phyloP scores from a whole-genome alignment of 1,140 invertebrate genomes.

The Bombus superbus region DNA sequence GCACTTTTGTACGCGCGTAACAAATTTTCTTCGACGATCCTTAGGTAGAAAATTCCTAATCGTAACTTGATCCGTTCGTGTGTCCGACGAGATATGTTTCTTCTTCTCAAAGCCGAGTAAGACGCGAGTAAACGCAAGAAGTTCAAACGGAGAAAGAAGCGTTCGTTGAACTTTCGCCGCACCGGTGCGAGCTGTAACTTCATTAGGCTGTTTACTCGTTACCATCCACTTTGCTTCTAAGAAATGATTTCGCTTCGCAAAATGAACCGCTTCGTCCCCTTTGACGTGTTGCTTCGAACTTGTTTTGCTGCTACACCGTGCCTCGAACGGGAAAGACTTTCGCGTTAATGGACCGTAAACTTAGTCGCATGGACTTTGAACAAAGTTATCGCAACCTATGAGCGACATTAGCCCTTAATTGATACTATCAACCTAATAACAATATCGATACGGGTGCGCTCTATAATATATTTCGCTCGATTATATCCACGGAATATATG shows the following conservation, averaged over 20 bases:
- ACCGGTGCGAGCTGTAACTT: neutral
- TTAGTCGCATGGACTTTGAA: conserved; percentile 12
- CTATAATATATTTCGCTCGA: neutral
- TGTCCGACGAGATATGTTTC: neutral
- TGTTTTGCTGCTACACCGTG: neutral
- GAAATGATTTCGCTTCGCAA: conserved; percentile 5
- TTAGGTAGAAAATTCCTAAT: neutral
- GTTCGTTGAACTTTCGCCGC: neutral
- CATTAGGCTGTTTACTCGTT: neutral
- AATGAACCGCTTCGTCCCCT: neutral
- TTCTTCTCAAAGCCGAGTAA: neutral
- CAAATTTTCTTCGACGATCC: no score
- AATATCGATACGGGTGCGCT: neutral
- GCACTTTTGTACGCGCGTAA: no score
- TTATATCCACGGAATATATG: no score
- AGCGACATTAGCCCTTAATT: conserved; percentile 11
- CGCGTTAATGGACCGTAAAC: conserved; percentile 29
- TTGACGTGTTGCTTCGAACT: conserved; percentile 8
- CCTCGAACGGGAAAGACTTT: conserved; percentile 4
- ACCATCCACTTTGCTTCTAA: neutral
- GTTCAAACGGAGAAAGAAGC: neutral
- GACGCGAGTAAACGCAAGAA: neutral
- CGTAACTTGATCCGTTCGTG: neutral
- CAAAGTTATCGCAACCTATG: conserved; percentile 21
- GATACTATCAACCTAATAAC: neutral